phyloP scores from a whole-genome alignment of 1,140 invertebrate species.

The Tetramorium alpestre region DNA sequence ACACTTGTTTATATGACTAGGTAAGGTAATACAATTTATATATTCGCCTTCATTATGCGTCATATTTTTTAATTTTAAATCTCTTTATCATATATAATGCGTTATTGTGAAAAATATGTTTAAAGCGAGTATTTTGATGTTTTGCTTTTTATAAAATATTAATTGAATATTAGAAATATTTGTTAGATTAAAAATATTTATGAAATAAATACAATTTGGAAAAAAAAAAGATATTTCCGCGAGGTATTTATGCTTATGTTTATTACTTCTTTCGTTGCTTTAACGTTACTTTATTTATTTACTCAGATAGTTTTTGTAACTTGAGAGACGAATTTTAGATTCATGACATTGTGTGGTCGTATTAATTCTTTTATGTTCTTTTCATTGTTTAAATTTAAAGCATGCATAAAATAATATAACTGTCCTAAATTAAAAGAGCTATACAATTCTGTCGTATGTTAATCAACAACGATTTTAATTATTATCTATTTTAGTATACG shows the following conservation, averaged over 20 bases:
- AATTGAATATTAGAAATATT: not conserved
- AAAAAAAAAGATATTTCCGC: not conserved
- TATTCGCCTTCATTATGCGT: not conserved
- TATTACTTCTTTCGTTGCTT: not conserved
- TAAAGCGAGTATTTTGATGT: not conserved
- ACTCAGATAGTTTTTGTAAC: not conserved
- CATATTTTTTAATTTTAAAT: not conserved
- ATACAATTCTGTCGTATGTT: not conserved
- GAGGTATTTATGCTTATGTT: not conserved
- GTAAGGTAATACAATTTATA: not conserved
- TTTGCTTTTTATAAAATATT: not conserved
- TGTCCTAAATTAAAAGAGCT: not conserved
- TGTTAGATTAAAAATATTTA: constrained; percentile 1
- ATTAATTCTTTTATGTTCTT: not conserved
- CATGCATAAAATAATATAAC: not conserved
- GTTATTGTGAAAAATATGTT: not conserved
- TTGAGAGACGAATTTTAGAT: not conserved
- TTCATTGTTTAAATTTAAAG: not conserved
- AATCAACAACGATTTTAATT: not conserved
- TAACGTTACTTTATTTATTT: not conserved
- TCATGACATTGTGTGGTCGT: not conserved
- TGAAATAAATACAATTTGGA: not conserved
- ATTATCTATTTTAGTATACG: not conserved
- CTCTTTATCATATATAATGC: not conserved
- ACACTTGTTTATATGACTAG: not conserved